phyloP scores from a whole-genome alignment of 1,140 invertebrate species.

The Xylocopa sonorina region DNA sequence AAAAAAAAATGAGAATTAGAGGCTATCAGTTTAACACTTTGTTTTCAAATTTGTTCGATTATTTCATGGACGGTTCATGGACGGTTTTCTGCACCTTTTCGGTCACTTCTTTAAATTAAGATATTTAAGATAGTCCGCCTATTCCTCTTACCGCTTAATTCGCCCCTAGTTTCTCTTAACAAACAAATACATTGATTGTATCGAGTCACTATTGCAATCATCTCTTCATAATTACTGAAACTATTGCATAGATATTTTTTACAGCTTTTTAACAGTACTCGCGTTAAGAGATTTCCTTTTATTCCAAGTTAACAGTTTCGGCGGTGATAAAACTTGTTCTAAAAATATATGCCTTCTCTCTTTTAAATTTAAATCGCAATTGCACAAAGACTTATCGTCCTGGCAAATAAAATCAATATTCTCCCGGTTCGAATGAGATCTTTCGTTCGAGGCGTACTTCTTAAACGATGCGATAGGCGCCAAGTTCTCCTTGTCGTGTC shows the following conservation, averaged over 20 bases:
- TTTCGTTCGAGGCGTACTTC: constrained; percentile 61
- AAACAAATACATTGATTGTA: neutral
- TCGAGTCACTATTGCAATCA: neutral
- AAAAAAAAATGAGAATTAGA: too few species aligned
- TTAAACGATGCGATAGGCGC: constrained; percentile 39
- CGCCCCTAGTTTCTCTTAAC: neutral
- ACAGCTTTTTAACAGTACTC: constrained; percentile 45
- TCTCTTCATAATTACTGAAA: neutral
- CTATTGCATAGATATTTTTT: neutral
- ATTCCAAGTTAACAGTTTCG: constrained; percentile 82
- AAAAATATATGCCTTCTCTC: constrained; percentile 84
- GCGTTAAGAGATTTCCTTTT: constrained; percentile 64
- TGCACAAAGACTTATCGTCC: constrained; percentile 45
- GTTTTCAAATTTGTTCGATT: too few species aligned
- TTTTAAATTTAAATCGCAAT: constrained; percentile 78
- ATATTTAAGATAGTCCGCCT: too few species aligned
- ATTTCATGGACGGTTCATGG: too few species aligned
- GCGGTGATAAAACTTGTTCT: constrained; percentile 84
- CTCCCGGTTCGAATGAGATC: constrained; percentile 44
- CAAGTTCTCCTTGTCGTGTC: constrained; percentile 72
- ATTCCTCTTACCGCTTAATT: too few species aligned
- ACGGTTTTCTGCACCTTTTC: too few species aligned
- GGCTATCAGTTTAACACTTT: too few species aligned
- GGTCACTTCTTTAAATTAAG: too few species aligned
- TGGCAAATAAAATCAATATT: constrained; percentile 61